Conservation (phyloP, 2,113 vertebrate species). For the Motacilla alba region DNA sequence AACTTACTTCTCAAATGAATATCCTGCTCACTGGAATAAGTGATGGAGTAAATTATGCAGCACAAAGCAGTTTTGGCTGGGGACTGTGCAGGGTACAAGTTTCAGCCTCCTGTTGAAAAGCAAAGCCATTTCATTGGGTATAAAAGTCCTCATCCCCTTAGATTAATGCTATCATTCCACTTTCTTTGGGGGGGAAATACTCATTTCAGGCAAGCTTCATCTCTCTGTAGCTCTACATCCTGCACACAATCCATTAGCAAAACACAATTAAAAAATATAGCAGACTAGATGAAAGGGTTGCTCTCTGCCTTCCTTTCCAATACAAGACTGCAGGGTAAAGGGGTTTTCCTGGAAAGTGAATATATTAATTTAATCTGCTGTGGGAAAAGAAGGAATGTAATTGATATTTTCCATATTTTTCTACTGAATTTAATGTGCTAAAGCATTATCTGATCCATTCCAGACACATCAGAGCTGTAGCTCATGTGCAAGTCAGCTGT, state of each 20-base stretch:
- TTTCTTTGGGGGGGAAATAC: not conserved
- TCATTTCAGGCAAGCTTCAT: not conserved
- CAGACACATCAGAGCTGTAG: not conserved
- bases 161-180: not conserved
- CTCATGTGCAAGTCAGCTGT: not conserved
- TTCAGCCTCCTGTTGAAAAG: not conserved
- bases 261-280: not conserved
- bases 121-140: not conserved
- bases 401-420: not conserved
- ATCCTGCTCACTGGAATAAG: not conserved
- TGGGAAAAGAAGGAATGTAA: not conserved
- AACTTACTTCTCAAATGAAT: not conserved
- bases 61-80: not conserved
- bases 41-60: not conserved
- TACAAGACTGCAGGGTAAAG: not conserved
- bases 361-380: not conserved
- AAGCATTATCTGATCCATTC: not conserved
- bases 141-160: not conserved
- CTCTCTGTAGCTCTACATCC: not conserved
- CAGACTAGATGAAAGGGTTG: not conserved
- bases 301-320: not conserved
- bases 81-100: not conserved
- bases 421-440: not conserved
- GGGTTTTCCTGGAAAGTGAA: not conserved
- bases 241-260: not conserved